Percentiles rank a stretch among this genome's conserved stretches.
Conservation (phyloP, 1,140 invertebrate genomes). For the Pseudoatta argentina region DNA sequence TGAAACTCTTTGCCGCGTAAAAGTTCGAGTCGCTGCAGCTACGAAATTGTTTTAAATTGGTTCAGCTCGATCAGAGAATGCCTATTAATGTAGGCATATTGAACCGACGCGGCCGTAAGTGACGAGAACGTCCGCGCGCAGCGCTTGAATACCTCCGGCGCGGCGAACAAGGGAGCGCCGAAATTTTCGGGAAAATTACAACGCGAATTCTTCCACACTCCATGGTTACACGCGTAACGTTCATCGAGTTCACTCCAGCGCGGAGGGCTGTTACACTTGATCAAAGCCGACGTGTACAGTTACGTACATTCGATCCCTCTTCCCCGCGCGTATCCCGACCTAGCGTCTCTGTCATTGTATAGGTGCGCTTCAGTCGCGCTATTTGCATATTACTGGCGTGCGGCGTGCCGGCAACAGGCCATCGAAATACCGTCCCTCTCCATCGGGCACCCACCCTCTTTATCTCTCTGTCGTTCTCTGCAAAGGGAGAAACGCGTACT, state of each 20-base stretch:
- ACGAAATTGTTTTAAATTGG: slow-evolving; percentile 62
- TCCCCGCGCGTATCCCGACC: slow-evolving; percentile 46
- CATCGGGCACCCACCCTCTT: slow-evolving; percentile 30
- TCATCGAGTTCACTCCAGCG: slow-evolving; percentile 75
- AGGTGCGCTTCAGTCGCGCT: slow-evolving; percentile 79
- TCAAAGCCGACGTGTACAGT: slow-evolving; percentile 76
- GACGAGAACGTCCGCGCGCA: slow-evolving; percentile 19
- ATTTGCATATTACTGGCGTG: slow-evolving; percentile 83
- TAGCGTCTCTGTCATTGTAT: slow-evolving; percentile 78
- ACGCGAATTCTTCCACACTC: slow-evolving; percentile 74
- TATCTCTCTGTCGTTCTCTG: slow-evolving; percentile 34
- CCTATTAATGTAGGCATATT: slow-evolving; percentile 62
- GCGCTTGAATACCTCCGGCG: slow-evolving; percentile 56
- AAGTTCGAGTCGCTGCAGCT: slow-evolving; percentile 51
- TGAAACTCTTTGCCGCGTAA: slow-evolving; percentile 7
- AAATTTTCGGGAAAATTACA: slow-evolving; percentile 76
- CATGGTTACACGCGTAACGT: slow-evolving; percentile 75
- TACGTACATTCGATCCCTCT: slow-evolving; percentile 71
- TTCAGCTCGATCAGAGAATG: slow-evolving; percentile 59
- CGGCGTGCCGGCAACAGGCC: slow-evolving; percentile 79
- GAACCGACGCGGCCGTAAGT: slow-evolving; percentile 43
- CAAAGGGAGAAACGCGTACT: slow-evolving; percentile 78
- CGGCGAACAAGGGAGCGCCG: slow-evolving; percentile 15
- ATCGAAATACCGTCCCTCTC: slow-evolving; percentile 77
- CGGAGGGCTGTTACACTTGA: slow-evolving; percentile 75